phyloP scores from a whole-genome alignment of 2,113 vertebrate species.

The Rousettus leschenaultii region DNA sequence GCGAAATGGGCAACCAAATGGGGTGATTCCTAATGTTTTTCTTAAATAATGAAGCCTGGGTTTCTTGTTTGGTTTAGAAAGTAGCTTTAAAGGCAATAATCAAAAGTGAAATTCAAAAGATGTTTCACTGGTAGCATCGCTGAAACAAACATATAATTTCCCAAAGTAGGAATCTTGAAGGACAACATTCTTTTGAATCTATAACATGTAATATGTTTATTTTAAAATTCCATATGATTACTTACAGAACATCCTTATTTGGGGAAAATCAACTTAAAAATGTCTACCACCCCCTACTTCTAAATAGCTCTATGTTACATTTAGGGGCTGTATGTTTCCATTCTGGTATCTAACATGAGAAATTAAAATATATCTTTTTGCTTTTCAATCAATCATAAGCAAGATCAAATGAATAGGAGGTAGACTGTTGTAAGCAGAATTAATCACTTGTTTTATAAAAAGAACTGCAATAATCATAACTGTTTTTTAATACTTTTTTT shows the following conservation, averaged over 20 bases:
- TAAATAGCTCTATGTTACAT: constrained; percentile 42
- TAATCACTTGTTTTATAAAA: constrained; percentile 14
- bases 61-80: constrained; percentile 36
- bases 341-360: constrained; percentile 68
- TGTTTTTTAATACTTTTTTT: not conserved
- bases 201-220: not conserved
- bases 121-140: not conserved
- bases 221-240: constrained; percentile 22
- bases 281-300: not conserved
- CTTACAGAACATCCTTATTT: constrained; percentile 26
- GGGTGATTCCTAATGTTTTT: constrained; percentile 7
- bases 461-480: not conserved
- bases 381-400: constrained; percentile 63
- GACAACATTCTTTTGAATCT: constrained; percentile 35
- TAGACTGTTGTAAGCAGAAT: not conserved
- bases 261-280: not conserved
- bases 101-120: constrained; percentile 28
- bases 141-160: constrained; percentile 4
- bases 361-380: constrained; percentile 76
- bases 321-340: constrained; percentile 70
- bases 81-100: not conserved
- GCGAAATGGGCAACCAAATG: not conserved
- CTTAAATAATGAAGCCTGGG: constrained; percentile 9
- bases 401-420: not conserved
- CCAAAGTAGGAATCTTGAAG: constrained; percentile 18